Evolutionary conservation across 2,888 invertebrate genomes (phyloP), one percentile per base, ranked within the genome.

Genomic region (Arge pagana): DNA sequence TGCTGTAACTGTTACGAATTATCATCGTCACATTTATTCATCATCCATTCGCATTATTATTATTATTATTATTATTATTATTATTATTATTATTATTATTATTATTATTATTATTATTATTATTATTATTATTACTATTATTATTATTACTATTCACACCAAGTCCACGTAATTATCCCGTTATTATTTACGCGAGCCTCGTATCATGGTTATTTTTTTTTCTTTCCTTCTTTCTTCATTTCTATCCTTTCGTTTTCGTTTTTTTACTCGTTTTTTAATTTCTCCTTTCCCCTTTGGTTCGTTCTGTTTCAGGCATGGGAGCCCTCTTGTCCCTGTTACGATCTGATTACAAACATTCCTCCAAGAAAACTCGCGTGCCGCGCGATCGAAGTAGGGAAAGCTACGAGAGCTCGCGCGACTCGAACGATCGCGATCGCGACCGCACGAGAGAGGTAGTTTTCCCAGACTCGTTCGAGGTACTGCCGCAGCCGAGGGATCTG

Each of bases 391-490:
- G 33, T 40, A 31, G 35, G 35, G 50, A 42, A 21, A 41, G 64
- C 50, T 56, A 62, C 55, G 50, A 55, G 52, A 55, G 35, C 42
- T 56, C 28, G 56, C 57, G 37, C 54, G 57, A 45, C 57, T 59
- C 58, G 52, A 63, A 57, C 8, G 62, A 62, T 41, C n/a, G n/a
- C n/a, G n/a, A n/a, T n/a, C n/a, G n/a, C n/a, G n/a, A n/a, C n/a
- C 58, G 59, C 7, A 54, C 68, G 0, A 68, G 72, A 23, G 73
- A 72, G 48, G 72, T 76, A 39, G 67, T 74, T 8, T 75, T 75
- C 42, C 75, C 75, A n/a, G 76, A 76, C 39, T 76, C 76, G 24
- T 75, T 74, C 59, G 75, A 74, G 57, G 74, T 76, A 5, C 72
- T 64, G 67, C 81, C 73, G 8, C 76, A 75, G 52, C 72, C 72